A percentile compares a stretch with the other conserved stretches of the same genome.
Evolutionary conservation across 2,888 invertebrate species (phyloP).

Genomic region (Ischnura elegans): DNA sequence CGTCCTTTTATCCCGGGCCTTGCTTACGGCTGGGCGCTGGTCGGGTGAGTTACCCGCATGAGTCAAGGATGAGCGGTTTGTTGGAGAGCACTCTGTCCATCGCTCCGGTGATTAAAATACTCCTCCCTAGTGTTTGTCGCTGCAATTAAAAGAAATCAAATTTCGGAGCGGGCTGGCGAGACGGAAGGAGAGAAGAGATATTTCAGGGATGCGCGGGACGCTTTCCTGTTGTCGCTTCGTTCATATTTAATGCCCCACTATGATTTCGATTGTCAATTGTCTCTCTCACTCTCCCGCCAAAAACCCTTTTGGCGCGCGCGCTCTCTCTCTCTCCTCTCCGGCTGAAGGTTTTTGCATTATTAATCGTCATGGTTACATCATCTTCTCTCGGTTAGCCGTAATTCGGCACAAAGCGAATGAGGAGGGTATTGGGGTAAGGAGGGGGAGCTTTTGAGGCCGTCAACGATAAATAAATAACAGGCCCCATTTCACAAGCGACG

Average conservation of each 20-base stretch:
- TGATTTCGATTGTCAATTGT: slow-evolving; percentile 54
- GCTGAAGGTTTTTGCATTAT: slow-evolving; percentile 19
- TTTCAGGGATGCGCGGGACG: background rate
- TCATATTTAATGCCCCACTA: slow-evolving; percentile 17
- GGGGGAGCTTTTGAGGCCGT: slow-evolving; percentile 21
- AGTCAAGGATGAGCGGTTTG: slow-evolving; percentile 15
- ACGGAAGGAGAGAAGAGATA: background rate
- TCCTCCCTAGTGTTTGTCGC: background rate
- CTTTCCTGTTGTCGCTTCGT: background rate
- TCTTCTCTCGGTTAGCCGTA: slow-evolving; percentile 61
- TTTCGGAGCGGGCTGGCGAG: too few relatives aligned
- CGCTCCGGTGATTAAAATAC: slow-evolving; percentile 30
- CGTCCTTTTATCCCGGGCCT: background rate
- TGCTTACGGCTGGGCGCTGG: background rate
- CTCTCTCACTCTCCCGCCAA: background rate
- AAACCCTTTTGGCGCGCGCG: too few relatives aligned
- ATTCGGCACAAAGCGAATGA: slow-evolving; percentile 41
- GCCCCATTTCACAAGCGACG: slow-evolving; percentile 8
- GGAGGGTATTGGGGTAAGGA: background rate
- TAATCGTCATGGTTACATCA: slow-evolving; percentile 55
- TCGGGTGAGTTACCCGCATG: background rate
- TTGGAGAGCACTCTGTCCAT: background rate
- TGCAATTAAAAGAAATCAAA: slow-evolving; percentile 28
- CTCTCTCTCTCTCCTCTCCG: background rate
- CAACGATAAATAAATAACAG: slow-evolving; percentile 63